These are phyloP conservation scores for Mycalesis mineus DNA, from an alignment of 2,888 invertebrate species.

Conservation along the genomic window DNA sequence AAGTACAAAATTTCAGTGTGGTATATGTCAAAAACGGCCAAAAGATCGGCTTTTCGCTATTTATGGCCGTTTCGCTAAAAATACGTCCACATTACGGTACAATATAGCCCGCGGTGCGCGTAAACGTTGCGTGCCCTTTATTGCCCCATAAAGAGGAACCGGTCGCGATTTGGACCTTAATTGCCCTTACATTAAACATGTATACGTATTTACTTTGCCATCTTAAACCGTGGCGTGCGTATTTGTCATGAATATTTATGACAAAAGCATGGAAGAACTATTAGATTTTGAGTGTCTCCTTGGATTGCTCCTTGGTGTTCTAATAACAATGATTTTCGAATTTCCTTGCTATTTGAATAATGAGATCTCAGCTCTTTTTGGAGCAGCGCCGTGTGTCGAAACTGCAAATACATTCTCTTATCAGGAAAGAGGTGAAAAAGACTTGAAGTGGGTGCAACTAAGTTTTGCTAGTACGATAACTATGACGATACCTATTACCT, in stretches of 20 bases:
- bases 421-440: too few species aligned
- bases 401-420: too few species aligned
- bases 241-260: background rate
- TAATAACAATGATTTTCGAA: too few species aligned
- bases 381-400: too few species aligned
- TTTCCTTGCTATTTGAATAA: too few species aligned
- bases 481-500: too few species aligned
- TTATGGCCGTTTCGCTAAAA: conserved; percentile 26
- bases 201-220: conserved; percentile 43
- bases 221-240: conserved; percentile 1
- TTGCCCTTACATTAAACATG: conserved; percentile 46
- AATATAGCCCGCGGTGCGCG: conserved; percentile 35
- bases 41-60: conserved; percentile 17
- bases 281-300: too few species aligned
- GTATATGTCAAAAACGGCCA: background rate
- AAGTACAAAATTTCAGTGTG: background rate
- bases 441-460: too few species aligned
- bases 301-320: too few species aligned
- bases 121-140: conserved; percentile 52
- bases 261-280: too few species aligned
- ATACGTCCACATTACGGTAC: conserved; percentile 31
- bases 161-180: conserved; percentile 45
- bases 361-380: too few species aligned
- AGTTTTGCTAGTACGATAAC: too few species aligned
- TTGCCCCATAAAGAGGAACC: conserved; percentile 42